These are phyloP conservation scores for Grammomys dolichurus DNA, from an alignment of 2,113 vertebrate species.

Conservation along the genomic window DNA sequence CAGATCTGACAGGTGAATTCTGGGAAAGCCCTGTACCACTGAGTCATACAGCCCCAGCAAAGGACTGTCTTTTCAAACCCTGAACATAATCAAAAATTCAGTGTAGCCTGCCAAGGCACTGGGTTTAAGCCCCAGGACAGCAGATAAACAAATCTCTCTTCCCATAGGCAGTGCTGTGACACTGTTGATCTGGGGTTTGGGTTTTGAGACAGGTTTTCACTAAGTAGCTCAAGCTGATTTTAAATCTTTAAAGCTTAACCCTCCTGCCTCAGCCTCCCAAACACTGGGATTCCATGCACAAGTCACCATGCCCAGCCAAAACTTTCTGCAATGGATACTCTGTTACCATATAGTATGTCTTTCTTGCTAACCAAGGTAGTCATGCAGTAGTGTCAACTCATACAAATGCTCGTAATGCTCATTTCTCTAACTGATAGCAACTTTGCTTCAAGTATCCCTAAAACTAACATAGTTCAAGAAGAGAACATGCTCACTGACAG, in stretches of 20 bases:
- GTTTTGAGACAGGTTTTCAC: background rate
- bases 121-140: background rate
- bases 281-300: background rate
- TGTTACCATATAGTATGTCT: background rate
- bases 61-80: background rate
- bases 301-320: background rate
- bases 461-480: background rate
- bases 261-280: background rate
- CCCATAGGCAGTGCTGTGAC: background rate
- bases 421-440: background rate
- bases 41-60: background rate
- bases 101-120: background rate
- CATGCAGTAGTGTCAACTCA: background rate
- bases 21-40: background rate
- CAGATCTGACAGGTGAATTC: background rate
- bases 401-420: background rate
- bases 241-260: background rate
- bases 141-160: background rate
- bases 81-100: background rate
- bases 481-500: background rate
- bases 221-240: background rate
- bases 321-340: background rate
- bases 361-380: background rate
- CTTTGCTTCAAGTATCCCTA: constrained; percentile 11
- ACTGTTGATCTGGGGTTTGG: background rate